These are phyloP conservation scores for Tragelaphus buxtoni DNA, from an alignment of 2,113 vertebrate species.

Conservation along the genomic window DNA sequence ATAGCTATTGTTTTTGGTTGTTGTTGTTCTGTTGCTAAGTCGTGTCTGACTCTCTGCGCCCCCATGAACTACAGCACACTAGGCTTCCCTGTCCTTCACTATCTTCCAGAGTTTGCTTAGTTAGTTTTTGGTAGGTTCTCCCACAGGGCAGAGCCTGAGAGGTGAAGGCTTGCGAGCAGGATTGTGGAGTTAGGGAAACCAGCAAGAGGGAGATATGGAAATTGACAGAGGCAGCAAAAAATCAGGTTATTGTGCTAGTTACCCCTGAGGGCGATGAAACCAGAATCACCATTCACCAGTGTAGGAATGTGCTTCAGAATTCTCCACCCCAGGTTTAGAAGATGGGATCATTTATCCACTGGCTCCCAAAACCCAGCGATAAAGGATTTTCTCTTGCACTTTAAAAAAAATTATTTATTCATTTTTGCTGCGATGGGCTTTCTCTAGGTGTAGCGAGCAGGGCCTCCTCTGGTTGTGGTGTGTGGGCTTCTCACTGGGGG, in stretches of 20 bases:
- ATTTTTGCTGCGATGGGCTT: neutral
- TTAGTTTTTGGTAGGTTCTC: neutral
- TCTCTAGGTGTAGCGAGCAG: neutral
- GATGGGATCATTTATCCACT: no score
- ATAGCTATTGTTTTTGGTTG: neutral
- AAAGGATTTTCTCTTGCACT: neutral
- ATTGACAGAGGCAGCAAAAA: neutral
- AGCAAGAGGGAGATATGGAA: neutral
- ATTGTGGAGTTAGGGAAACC: neutral
- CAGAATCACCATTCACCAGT: neutral
- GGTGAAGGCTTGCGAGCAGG: neutral
- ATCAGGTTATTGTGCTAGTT: fast-evolving
- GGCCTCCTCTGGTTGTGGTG: neutral
- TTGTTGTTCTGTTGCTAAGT: neutral
- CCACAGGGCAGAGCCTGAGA: neutral
- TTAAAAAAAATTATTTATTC: neutral
- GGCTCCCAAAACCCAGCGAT: neutral
- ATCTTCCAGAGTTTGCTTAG: neutral
- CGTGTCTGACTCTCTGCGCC: fast-evolving
- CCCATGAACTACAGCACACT: neutral
- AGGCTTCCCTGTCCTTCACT: neutral
- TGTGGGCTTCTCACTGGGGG: neutral
- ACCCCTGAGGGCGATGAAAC: neutral
- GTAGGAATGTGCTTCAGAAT: neutral
- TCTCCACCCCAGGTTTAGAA: neutral